Evolutionary conservation across 2,113 vertebrate genomes (phyloP), one percentile per base, ranked within the genome.

Genomic region (Polypterus senegalus): DNA sequence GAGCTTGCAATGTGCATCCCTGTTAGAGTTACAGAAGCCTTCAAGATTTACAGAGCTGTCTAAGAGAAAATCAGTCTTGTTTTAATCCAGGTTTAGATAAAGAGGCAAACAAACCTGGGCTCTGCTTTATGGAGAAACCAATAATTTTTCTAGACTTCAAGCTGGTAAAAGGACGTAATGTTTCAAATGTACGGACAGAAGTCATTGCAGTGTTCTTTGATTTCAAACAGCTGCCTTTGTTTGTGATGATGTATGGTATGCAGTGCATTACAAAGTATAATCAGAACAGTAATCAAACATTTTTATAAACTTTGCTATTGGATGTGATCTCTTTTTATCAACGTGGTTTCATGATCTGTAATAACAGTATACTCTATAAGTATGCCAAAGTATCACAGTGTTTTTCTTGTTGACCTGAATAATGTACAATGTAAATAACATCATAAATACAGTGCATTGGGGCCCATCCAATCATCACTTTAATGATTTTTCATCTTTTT

Each of bases 1-100:
- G 95, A 61, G 96, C 96, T 2, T 99, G 96, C 70, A 97, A 92
- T 0, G 95, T 99, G 70, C 92, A 98, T 61, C 89, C 92, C 53
- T 99, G 96, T 85, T 99, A 97, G 78, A 78, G 70, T 74, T 74
- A 57, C 59, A 4, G 56, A 60, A 62, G 65, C 75, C 69, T 67
- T 71, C 70, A 73, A 65, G 70, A 75, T 71, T 75, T 57, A 60
- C 67, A 73, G 73, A 73, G 73, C 76, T 74, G 70, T 78, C 71
- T 79, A 69, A 79, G 78, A 82, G 82, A 81, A 75, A 80, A 84
- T 85, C 76, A 77, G 81, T 78, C 61, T 80, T 73, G 70, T 69
- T 78, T 81, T 82, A 81, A 73, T 84, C 67, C 70, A 76, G 72
- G 69, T 66, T 48, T 11, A 46, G 58, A 49, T 43, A 27, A 43